Conservation (phyloP, 2,797 vertebrate species). For the Epinephelus malabaricus region DNA sequence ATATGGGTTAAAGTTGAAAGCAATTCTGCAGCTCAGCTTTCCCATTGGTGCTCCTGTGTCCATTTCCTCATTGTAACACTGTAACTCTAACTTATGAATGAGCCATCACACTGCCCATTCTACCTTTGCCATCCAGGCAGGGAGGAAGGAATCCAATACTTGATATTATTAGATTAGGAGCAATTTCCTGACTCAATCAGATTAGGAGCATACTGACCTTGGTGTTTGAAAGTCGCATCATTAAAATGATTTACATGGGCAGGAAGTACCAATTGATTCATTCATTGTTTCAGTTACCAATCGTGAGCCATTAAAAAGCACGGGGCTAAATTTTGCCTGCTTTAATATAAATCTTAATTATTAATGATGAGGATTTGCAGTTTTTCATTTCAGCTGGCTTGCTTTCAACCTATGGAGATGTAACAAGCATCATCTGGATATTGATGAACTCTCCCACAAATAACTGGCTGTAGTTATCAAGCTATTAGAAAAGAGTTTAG, state of each 20-base stretch:
- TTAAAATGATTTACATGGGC: slow-evolving; percentile 70
- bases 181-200: slow-evolving; percentile 84
- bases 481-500: not conserved
- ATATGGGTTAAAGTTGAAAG: slow-evolving; percentile 1
- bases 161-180: slow-evolving; percentile 77
- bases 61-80: slow-evolving; percentile 27
- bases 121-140: slow-evolving; percentile 67
- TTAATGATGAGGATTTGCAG: not conserved
- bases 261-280: slow-evolving; percentile 32
- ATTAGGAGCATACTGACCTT: slow-evolving; percentile 73
- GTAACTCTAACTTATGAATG: slow-evolving; percentile 65
- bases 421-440: not conserved
- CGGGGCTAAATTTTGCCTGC: not conserved
- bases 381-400: not conserved
- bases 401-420: not conserved
- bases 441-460: not conserved
- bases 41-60: slow-evolving; percentile 29
- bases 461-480: not conserved
- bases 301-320: not conserved
- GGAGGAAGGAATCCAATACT: slow-evolving; percentile 77
- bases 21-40: slow-evolving; percentile 8
- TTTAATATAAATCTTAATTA: not conserved
- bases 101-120: slow-evolving; percentile 29
- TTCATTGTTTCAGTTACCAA: too few relatives aligned
- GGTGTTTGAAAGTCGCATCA: slow-evolving; percentile 56